Base-by-base conservation (phyloP, 2,113 vertebrate species). In the Platysteira castanea region DNA sequence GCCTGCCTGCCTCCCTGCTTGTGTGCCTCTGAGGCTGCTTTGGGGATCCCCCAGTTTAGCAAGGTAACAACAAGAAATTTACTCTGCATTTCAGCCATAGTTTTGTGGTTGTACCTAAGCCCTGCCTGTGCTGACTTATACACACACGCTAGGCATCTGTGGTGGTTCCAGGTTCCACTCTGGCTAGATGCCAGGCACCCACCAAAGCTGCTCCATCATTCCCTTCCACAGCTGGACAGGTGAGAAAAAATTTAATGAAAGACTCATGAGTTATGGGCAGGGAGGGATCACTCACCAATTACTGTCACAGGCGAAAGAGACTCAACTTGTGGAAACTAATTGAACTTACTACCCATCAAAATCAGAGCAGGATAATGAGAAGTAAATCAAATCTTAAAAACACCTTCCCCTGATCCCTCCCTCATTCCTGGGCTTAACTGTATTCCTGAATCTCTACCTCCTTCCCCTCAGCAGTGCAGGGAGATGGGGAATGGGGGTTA, bases 241-340 rank as follows among this genome's bases (percentile, higher is more conserved):
- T 27, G 8, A 73, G 27, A 56, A 50, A 73, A 75, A 83, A 60
- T 7, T 21, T 16, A 75, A 31, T 2, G 16, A 26, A 49, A 44
- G 35, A 42, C 13, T 52, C 33, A 13, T 2, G 10, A 65, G 37
- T 57, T 37, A 46, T 0, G 0, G 46, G 11, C 30, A 82, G 28
- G 24, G n/a, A 83, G 11, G 49, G 46, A 60, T 47, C n/a, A 41
- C 11, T 68, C 70, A 82, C 39, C 39, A 35, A 27, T 15, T 68
- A 83, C 20, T 20, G 4, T 9, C 46, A 60, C 17, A 47, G 24
- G 21, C 14, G 3, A 76, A 37, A 89, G 24, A 53, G 21, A 75
- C 47, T 22, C 1, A 0, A 15, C 16, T 31, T 60, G 61, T 14
- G 21, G 46, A 75, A 89, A 61, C 12, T 35, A 60, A 30, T 0